Evolutionary conservation across 1,140 invertebrate genomes (phyloP), one percentile per base, ranked within the genome.

Genomic region (Bombus confusus): DNA sequence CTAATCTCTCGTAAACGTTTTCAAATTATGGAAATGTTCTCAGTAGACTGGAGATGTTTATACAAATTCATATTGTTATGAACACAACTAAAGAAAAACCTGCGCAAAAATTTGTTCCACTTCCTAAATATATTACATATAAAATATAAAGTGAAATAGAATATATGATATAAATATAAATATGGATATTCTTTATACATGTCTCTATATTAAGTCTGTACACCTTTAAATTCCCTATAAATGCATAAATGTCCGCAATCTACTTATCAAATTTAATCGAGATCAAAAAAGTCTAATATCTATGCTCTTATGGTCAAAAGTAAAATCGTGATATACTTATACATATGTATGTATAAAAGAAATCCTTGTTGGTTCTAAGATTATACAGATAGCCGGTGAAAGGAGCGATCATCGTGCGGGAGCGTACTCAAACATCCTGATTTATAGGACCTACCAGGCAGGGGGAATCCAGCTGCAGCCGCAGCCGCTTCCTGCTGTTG

Each of bases 381-480:
- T 39, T 62, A 31, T 71, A 28, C 5, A 31, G 22, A 28, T 69
- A 57, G 66, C 57, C 83, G 77, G 57, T 74, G 74, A 77, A 80
- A 80, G 77, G 83, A 71, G 43, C 69, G 78, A 81, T 85, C 71
- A 75, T 86, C 73, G 57, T 82, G 69, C 78, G 78, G 68, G 80
- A 89, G 79, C 85, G 77, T 80, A 85, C 78, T 83, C 80, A 81
- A 81, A 92, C 91, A 93, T 92, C 92, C 92, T 93, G 91, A 92
- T 85, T 91, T 59, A 89, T 92, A 92, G 88, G 91, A 94, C 94
- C 94, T 95, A 96, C 96, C 96, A 95, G 96, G 96, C 90, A 96
- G 93, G 86, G 96, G 95, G 92, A 96, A 96, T 94, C 96, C 96
- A 90, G 96, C 95, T 88, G 95, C 94, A 87, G 94, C 94, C 87